A percentile compares a stretch with the other conserved stretches of the same genome.
Evolutionary conservation across 2,888 invertebrate species (phyloP).

Genomic region (Empis stercorea): DNA sequence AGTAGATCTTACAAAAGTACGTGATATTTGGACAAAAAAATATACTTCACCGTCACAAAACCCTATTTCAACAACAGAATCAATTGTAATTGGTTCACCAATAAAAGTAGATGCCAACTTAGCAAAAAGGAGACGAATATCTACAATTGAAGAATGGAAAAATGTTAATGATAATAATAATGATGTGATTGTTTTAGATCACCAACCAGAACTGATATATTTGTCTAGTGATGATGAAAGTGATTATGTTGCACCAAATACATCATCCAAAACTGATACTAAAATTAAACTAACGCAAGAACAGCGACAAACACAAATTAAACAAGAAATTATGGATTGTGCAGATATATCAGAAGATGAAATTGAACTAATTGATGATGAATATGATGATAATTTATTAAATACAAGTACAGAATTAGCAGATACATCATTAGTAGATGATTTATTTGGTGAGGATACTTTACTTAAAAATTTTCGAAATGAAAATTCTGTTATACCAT

Average conservation of each 20-base stretch:
- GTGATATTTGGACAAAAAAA: conserved; percentile 25
- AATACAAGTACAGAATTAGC: conserved; percentile 21
- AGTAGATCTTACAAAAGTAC: conserved; percentile 21
- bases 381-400: conserved; percentile 16
- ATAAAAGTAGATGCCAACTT: no score
- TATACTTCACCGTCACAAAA: conserved; percentile 14
- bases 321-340: conserved; percentile 29
- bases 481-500: conserved; percentile 25
- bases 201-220: conserved; percentile 7
- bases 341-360: conserved; percentile 19
- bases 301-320: conserved; percentile 25
- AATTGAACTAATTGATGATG: conserved; percentile 30
- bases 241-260: neutral
- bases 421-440: conserved; percentile 28
- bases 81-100: neutral
- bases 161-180: neutral
- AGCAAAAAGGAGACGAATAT: conserved; percentile 20
- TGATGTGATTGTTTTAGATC: neutral
- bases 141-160: conserved; percentile 1
- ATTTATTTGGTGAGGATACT: conserved; percentile 29
- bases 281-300: conserved; percentile 14
- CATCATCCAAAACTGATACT: neutral
- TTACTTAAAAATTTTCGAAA: conserved; percentile 27
- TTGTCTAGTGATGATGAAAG: conserved; percentile 10
- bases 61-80: conserved; percentile 8